Evolutionary conservation across 1,140 invertebrate genomes (phyloP).

Genomic region (Polypedilum vanderplanki): DNA sequence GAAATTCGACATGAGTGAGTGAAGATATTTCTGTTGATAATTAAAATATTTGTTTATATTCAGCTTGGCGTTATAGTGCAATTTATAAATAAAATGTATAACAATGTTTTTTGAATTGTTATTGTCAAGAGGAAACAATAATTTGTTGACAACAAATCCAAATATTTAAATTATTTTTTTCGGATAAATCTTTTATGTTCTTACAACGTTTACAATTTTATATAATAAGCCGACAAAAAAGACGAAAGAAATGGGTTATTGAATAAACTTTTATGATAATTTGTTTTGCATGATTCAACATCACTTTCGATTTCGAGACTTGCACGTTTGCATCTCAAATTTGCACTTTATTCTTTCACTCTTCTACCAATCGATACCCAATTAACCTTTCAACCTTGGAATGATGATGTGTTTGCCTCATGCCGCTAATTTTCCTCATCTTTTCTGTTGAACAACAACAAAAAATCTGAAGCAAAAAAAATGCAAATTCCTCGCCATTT

Average conservation of each 20-base stretch:
- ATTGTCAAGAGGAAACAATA: no score
- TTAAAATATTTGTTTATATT: no score
- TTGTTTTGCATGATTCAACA: conserved; percentile 10
- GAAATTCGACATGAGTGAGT: no score
- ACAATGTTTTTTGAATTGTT: no score
- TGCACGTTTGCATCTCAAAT: not conserved
- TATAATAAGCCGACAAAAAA: not conserved
- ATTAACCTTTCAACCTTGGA: conserved; percentile 27
- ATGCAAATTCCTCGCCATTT: conserved; percentile 12
- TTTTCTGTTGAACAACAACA: not conserved
- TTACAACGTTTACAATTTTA: not conserved
- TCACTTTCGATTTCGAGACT: conserved; percentile 7
- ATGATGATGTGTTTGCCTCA: not conserved
- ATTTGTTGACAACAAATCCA: no score
- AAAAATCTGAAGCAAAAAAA: not conserved
- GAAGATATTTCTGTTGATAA: no score
- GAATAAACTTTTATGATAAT: not conserved
- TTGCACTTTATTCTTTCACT: not conserved
- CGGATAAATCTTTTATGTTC: not conserved
- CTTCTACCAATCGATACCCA: not conserved
- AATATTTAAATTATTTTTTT: no score
- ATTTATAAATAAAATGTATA: no score
- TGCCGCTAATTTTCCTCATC: not conserved
- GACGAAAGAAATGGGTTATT: not conserved
- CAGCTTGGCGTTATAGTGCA: no score